Evolutionary conservation across 2,888 invertebrate genomes (phyloP), one percentile per base, ranked within the genome.

Genomic region (Philopedon plagiatum): DNA sequence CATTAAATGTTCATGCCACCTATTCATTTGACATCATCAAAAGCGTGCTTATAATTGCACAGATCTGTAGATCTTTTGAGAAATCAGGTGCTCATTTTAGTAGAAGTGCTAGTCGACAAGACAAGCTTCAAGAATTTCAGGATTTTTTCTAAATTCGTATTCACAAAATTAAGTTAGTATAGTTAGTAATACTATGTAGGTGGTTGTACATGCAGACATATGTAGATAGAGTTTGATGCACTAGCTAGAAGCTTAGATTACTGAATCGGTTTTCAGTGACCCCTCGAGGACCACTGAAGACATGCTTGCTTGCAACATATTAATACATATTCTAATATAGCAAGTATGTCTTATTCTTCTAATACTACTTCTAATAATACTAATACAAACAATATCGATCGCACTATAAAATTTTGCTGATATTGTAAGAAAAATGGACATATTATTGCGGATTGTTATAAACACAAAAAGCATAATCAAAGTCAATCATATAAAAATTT

Each of bases 1-100:
- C 21, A 70, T 83, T 19, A 82, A 81, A 72, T 84, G 82, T 71
- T 79, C 78, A 19, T 83, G 83, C 68, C 83, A 83, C 68, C 77
- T 81, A 79, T 81, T 37, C 79, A 82, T 73, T 75, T 83, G 57
- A 76, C 79, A 2, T 13, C 39, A 2, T 15, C 13, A 1, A 56
- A 56, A 19, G 56, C 56, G 3, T 56, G 56, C 8, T 8, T 57
- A 15, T 1, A 8, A 8, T n/a, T 57, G 18, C 37, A 34, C 3
- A 15, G 37, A 2, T 37, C 34, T 15, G 34, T 57, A 34, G 57
- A 57, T 18, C 8, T 32, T 13, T 34, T 56, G 15, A 7, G 57
- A 2, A 57, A 57, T 18, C 34, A 29, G 57, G 57, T 1, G 15
- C 57, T 19, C 57, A 34, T 34, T 57, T 57, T 37, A 57, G 57